Conservation (phyloP, 1,140 invertebrate genomes). For the Sogatella furcifera region DNA sequence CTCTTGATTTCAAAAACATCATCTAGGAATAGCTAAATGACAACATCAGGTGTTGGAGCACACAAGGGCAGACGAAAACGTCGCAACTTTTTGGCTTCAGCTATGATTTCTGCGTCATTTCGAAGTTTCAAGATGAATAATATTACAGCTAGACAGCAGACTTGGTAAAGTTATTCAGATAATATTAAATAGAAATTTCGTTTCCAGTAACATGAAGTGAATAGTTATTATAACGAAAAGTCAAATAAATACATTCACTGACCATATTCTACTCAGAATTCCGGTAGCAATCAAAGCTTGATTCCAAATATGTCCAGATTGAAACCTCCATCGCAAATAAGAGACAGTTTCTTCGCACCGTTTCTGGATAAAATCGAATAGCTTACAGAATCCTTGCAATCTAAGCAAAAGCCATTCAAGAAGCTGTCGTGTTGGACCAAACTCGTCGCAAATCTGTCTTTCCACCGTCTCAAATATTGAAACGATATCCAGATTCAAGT, state of each 20-base stretch:
- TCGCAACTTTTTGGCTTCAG: too few relatives aligned
- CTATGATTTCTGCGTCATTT: too few relatives aligned
- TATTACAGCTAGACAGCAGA: too few relatives aligned
- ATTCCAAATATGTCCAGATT: background rate
- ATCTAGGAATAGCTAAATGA: too few relatives aligned
- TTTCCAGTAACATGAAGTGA: too few relatives aligned
- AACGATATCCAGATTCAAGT: background rate
- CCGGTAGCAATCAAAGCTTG: background rate
- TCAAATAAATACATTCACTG: background rate
- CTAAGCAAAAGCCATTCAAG: background rate
- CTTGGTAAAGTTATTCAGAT: too few relatives aligned
- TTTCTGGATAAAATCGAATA: background rate
- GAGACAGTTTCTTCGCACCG: background rate
- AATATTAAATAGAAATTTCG: too few relatives aligned
- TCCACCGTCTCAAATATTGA: background rate
- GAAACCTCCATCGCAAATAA: background rate
- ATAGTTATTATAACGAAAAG: too few relatives aligned
- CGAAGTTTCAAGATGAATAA: too few relatives aligned
- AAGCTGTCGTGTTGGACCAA: background rate
- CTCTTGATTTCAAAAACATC: too few relatives aligned
- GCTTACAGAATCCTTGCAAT: background rate
- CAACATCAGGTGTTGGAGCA: too few relatives aligned
- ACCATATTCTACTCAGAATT: background rate
- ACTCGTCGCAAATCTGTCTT: background rate
- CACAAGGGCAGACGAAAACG: too few relatives aligned